Conservation (phyloP, 2,888 invertebrate genomes). For the Trissolcus japonicus region DNA sequence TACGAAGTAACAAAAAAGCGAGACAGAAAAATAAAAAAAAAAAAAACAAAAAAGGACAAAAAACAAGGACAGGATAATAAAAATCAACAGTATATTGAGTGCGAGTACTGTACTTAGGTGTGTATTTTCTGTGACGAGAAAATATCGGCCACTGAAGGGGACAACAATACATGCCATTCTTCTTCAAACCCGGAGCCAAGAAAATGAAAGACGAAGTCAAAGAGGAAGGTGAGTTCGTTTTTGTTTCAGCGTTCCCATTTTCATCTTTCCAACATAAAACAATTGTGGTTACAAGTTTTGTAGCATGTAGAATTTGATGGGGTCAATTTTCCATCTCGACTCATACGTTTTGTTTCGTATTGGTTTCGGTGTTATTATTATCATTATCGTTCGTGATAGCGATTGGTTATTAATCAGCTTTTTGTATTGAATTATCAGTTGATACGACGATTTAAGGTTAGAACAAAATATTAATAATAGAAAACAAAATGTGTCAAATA, state of each 20-base stretch:
- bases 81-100: conserved; percentile 5
- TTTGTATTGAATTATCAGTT: too few relatives aligned
- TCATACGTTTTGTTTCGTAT: not conserved
- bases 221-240: conserved; percentile 29
- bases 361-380: not conserved
- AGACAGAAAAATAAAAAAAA: not conserved
- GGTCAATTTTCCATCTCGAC: too few relatives aligned
- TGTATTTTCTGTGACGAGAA: conserved; percentile 14
- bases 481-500: not conserved
- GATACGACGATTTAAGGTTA: too few relatives aligned
- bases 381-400: too few relatives aligned
- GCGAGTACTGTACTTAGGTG: conserved; percentile 3
- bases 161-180: conserved; percentile 32
- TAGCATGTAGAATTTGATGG: too few relatives aligned
- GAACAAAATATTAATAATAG: too few relatives aligned
- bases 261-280: too few relatives aligned
- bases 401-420: too few relatives aligned
- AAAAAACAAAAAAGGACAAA: not conserved
- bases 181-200: conserved; percentile 36
- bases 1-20: not conserved
- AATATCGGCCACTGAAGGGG: conserved; percentile 3
- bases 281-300: too few relatives aligned
- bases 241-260: conserved; percentile 11
- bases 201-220: conserved; percentile 45
- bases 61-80: conserved; percentile 1